Percentiles rank a stretch among this genome's conserved stretches.
Conservation (phyloP, 2,888 invertebrate species). For the Drosophila merina region DNA sequence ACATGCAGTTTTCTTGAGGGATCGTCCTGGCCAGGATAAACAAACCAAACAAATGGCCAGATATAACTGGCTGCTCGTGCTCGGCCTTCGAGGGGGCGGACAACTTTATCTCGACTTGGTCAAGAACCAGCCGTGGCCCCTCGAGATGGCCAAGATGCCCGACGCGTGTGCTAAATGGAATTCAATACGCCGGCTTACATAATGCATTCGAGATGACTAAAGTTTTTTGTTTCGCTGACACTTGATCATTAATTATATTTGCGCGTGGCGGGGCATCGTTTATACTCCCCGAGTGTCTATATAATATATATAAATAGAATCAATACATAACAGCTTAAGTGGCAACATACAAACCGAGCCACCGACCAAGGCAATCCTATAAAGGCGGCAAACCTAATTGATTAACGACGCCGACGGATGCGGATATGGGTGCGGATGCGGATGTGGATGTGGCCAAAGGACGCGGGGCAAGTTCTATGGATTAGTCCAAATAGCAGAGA, state of each 20-base stretch:
- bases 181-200: constrained; percentile 47
- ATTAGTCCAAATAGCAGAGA: constrained; percentile 31
- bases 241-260: constrained; percentile 76
- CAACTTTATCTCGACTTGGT: constrained; percentile 25
- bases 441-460: constrained; percentile 3
- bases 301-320: constrained; percentile 17
- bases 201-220: constrained; percentile 60
- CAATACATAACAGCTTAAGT: constrained; percentile 43
- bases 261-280: constrained; percentile 48
- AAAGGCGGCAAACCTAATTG: constrained; percentile 69
- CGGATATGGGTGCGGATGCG: constrained; percentile 3
- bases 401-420: constrained; percentile 54
- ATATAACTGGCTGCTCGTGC: constrained; percentile 21
- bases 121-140: constrained; percentile 1
- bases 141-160: constrained; percentile 18
- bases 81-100: background rate
- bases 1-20: constrained; percentile 9
- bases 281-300: constrained; percentile 5
- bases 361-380: constrained; percentile 55
- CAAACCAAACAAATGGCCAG: constrained; percentile 28
- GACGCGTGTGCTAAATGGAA: constrained; percentile 54
- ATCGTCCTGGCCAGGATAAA: constrained; percentile 2
- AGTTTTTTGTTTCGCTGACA: constrained; percentile 56
- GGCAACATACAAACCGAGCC: constrained; percentile 19
- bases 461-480: constrained; percentile 4